phyloP scores from a whole-genome alignment of 2,888 invertebrate genomes.

The Gonocerus acuteangulatus region DNA sequence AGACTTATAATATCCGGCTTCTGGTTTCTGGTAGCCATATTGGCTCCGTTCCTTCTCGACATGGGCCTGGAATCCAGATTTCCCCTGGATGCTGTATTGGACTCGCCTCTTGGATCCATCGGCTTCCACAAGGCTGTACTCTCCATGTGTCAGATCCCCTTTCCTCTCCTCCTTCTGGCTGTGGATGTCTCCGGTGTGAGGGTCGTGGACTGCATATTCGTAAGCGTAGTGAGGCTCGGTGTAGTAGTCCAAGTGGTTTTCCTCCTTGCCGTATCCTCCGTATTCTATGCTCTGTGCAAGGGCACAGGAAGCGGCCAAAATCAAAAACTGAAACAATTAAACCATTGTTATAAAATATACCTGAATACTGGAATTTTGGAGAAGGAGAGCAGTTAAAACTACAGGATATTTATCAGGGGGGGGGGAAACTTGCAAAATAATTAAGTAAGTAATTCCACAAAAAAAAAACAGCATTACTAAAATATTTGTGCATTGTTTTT shows the following conservation, averaged over 20 bases:
- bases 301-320: not conserved
- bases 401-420: no score
- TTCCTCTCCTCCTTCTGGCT: conserved; percentile 63
- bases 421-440: no score
- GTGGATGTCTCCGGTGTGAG: conserved; percentile 64
- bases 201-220: conserved; percentile 64
- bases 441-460: no score
- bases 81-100: conserved; percentile 66
- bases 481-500: no score
- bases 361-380: no score
- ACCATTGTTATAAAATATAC: no score
- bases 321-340: conserved; percentile 4
- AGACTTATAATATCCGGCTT: not conserved
- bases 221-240: conserved; percentile 52
- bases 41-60: conserved; percentile 42
- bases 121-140: conserved; percentile 51
- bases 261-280: not conserved
- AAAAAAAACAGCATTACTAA: no score
- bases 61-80: conserved; percentile 65
- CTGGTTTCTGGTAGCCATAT: not conserved
- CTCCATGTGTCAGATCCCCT: conserved; percentile 64
- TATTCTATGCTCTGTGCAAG: conserved; percentile 2
- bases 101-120: conserved; percentile 67
- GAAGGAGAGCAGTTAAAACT: no score
- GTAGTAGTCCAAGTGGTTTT: conserved; percentile 23